Evolutionary conservation across 30 jellyfish, hydroid and myxozoan species (phyloP).

Genomic region (Aurelia aurita): DNA sequence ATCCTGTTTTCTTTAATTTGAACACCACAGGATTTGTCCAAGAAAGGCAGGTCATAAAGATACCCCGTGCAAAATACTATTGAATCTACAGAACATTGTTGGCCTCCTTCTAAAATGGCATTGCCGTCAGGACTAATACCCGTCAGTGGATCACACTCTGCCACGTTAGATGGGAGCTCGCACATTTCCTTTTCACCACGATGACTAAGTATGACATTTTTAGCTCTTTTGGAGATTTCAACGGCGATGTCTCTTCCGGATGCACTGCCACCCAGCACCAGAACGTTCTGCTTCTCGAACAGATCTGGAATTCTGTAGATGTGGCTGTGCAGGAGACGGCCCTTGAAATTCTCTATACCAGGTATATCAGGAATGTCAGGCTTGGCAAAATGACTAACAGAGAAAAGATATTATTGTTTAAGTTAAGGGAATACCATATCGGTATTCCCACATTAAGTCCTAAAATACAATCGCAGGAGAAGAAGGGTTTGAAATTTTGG

Average conservation of each 20-base stretch:
- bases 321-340: conserved; percentile 78
- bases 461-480: not conserved
- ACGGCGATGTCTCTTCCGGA: conserved; percentile 87
- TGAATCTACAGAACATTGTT: conserved; percentile 59
- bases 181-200: conserved; percentile 45
- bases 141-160: conserved; percentile 53
- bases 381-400: conserved; percentile 71
- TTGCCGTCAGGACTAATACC: conserved; percentile 44
- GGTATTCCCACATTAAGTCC: not conserved
- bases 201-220: conserved; percentile 67
- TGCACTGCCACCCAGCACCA: conserved; percentile 84
- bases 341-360: conserved; percentile 75
- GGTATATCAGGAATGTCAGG: conserved; percentile 73
- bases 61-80: conserved; percentile 88
- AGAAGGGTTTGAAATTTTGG: not conserved
- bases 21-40: conserved; percentile 50
- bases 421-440: not conserved
- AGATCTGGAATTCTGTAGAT: conserved; percentile 71
- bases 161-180: conserved; percentile 59
- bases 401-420: not conserved
- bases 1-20: conserved; percentile 38
- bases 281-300: conserved; percentile 38
- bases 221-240: conserved; percentile 66
- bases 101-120: conserved; percentile 50
- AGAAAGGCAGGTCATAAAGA: conserved; percentile 74